Percentiles rank a stretch among this genome's conserved stretches.
Evolutionary conservation across 2,888 invertebrate genomes (phyloP).

Genomic region (Malthinus flaveolus): DNA sequence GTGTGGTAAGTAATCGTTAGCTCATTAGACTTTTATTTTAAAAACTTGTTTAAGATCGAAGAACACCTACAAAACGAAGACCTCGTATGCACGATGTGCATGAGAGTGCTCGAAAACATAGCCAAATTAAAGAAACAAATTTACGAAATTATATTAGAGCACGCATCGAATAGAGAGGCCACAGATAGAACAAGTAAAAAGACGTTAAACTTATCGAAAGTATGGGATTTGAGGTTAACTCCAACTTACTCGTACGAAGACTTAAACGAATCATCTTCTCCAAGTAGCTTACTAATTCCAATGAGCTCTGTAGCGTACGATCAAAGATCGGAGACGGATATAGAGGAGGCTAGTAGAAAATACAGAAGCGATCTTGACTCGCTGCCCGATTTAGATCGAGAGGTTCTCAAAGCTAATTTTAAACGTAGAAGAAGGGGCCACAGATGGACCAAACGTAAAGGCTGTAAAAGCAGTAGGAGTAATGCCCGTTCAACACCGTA

Average conservation of each 20-base stretch:
- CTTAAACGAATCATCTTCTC: conserved; percentile 1
- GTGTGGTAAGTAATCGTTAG: conserved; percentile 22
- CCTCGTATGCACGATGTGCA: conserved; percentile 25
- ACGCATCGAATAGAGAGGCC: conserved; percentile 4
- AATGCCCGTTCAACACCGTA: background rate
- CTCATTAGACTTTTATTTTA: background rate
- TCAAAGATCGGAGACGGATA: conserved; percentile 15
- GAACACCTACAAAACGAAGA: conserved; percentile 22
- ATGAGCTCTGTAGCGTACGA: conserved; percentile 11
- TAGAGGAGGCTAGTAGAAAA: conserved; percentile 10
- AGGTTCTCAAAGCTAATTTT: conserved; percentile 22
- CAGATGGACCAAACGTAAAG: conserved; percentile 26
- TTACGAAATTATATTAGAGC: conserved; percentile 16
- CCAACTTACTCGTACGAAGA: conserved; percentile 1
- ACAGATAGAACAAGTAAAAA: conserved; percentile 6
- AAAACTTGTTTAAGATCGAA: conserved; percentile 23
- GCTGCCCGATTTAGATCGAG: conserved; percentile 24
- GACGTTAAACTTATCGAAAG: conserved; percentile 2
- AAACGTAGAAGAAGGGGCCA: conserved; percentile 17
- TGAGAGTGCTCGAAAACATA: conserved; percentile 22
- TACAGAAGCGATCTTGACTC: background rate
- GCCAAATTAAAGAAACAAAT: conserved; percentile 25
- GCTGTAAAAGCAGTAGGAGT: conserved; percentile 4
- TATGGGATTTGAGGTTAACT: conserved; percentile 9
- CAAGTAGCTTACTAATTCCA: conserved; percentile 11